These are phyloP conservation scores for Pantelozetes paolii DNA, from an alignment of 2,888 invertebrate genomes.

Conservation along the genomic window DNA sequence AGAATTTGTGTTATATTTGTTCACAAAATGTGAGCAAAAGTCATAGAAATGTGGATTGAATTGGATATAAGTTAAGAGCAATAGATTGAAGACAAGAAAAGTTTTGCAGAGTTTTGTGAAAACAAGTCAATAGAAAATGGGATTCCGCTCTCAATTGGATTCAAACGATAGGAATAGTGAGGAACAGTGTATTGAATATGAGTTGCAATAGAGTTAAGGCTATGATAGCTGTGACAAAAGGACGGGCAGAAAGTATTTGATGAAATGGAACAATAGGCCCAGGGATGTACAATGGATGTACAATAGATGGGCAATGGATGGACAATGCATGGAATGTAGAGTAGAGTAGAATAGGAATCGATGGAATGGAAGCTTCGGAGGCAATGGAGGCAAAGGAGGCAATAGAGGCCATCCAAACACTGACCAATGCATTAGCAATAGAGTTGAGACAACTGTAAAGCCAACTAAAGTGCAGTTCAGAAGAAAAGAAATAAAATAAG, in stretches of 20 bases:
- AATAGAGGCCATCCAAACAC: conserved; percentile 16
- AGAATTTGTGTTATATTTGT: conserved; percentile 1
- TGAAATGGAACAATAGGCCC: conserved; percentile 27
- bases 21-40: background rate
- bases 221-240: conserved; percentile 31
- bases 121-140: conserved; percentile 34
- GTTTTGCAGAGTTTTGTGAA: conserved; percentile 24
- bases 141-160: conserved; percentile 29
- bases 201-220: background rate
- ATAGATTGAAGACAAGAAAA: conserved; percentile 4
- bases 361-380: background rate
- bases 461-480: background rate
- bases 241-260: conserved; percentile 34
- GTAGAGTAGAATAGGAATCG: background rate
- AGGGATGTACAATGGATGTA: background rate
- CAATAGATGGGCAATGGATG: background rate
- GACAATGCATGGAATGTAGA: conserved; percentile 11
- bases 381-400: too few relatives aligned
- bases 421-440: conserved; percentile 11
- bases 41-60: background rate
- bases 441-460: background rate
- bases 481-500: conserved; percentile 17
- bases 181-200: background rate
- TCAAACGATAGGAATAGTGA: conserved; percentile 11
- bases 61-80: background rate